phyloP scores from a whole-genome alignment of 2,113 vertebrate species.

The Gasterosteus aculeatus region DNA sequence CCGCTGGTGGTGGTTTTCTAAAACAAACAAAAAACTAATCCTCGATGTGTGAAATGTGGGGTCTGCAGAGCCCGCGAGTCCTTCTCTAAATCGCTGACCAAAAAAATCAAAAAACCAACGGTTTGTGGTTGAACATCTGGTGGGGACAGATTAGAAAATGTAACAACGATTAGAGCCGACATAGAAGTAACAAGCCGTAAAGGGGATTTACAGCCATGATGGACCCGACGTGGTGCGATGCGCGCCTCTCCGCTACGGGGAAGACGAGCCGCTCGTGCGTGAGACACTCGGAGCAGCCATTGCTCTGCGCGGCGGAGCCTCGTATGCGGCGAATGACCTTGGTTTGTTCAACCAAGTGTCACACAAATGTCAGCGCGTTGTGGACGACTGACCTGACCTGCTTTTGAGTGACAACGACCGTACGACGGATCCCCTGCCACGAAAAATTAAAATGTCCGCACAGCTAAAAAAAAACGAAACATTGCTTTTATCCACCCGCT shows the following conservation, averaged over 20 bases:
- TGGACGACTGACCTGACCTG: too few relatives aligned
- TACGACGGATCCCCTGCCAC: accelerated
- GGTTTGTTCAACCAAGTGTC: conserved; percentile 31
- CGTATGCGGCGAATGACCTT: conserved; percentile 72
- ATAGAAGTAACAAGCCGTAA: not conserved
- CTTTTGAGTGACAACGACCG: too few relatives aligned
- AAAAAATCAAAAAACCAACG: not conserved
- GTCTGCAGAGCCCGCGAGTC: conserved; percentile 27
- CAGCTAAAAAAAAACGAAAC: conserved; percentile 13
- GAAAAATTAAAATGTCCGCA: conserved; percentile 6
- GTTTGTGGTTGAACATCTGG: not conserved
- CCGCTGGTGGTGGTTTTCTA: not conserved
- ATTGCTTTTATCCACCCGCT: conserved; percentile 23
- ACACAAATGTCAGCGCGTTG: not conserved
- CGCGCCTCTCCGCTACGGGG: not conserved
- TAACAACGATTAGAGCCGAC: not conserved
- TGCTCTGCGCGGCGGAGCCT: conserved; percentile 44
- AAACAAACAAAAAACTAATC: not conserved
- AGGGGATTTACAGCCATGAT: not conserved
- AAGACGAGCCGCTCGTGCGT: conserved; percentile 14
- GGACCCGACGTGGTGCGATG: not conserved
- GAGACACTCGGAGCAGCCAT: conserved; percentile 58
- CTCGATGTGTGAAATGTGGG: not conserved
- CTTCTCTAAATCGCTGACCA: not conserved
- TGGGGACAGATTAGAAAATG: too few relatives aligned